Evolutionary conservation across 2,888 invertebrate genomes (phyloP).

Genomic region (Monochamus alternatus): DNA sequence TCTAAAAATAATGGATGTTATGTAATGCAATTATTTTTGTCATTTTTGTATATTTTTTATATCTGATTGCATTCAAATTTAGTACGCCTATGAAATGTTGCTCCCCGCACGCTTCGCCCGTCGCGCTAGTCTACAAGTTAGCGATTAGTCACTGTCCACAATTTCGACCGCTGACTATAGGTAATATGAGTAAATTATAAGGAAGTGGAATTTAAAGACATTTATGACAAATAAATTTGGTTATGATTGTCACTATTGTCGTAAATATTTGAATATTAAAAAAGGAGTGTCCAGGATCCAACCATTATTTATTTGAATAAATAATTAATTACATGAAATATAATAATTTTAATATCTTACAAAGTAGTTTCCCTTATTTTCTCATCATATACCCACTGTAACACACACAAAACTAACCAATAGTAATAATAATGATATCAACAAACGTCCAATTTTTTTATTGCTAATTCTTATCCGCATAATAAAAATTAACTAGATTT

Average conservation of each 20-base stretch:
- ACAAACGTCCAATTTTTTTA: conserved; percentile 37
- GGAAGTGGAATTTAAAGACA: too few relatives aligned
- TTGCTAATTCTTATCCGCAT: conserved; percentile 35
- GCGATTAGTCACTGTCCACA: too few relatives aligned
- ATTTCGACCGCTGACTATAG: too few relatives aligned
- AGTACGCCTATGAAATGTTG: too few relatives aligned
- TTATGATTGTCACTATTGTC: background rate
- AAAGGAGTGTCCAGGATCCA: conserved; percentile 8
- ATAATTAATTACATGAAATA: conserved; percentile 42
- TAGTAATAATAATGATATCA: conserved; percentile 30
- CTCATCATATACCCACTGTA: conserved; percentile 34
- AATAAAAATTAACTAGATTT: conserved; percentile 47
- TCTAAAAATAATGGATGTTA: too few relatives aligned
- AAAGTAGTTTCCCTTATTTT: conserved; percentile 34
- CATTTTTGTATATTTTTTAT: too few relatives aligned
- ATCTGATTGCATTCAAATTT: too few relatives aligned
- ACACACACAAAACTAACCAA: conserved; percentile 37
- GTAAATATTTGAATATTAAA: background rate
- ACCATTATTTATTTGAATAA: conserved; percentile 42
- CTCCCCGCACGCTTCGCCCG: too few relatives aligned
- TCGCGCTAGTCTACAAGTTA: too few relatives aligned
- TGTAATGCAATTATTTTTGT: too few relatives aligned
- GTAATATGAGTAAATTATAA: too few relatives aligned
- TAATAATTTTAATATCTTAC: conserved; percentile 43
- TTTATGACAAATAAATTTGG: too few relatives aligned